These are phyloP conservation scores for Mus caroli DNA, from an alignment of 2,797 vertebrate species.

Conservation along the genomic window DNA sequence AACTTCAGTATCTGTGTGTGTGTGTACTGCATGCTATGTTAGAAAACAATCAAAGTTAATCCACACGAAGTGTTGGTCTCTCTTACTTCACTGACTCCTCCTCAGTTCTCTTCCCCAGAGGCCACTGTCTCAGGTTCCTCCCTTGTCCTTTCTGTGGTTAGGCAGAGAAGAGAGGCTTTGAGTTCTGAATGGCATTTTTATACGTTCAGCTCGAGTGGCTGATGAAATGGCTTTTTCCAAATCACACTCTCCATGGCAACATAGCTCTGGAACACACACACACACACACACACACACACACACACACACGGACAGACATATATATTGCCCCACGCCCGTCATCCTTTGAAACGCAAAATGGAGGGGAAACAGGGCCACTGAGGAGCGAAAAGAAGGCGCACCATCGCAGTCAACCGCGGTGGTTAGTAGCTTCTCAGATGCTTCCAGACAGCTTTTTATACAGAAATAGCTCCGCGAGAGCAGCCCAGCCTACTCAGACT, in stretches of 20 bases:
- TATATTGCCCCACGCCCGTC: background rate
- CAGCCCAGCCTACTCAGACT: constrained; percentile 67
- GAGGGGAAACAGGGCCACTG: constrained; percentile 71
- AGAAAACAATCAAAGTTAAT: constrained; percentile 20
- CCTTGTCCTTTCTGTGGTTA: background rate
- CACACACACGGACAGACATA: background rate
- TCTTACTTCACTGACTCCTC: background rate
- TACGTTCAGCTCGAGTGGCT: constrained; percentile 67
- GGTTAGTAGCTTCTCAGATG: constrained; percentile 72
- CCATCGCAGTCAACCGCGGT: constrained; percentile 9
- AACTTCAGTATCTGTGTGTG: background rate
- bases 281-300: no score
- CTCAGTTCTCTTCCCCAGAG: background rate
- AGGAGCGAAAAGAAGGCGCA: constrained; percentile 27
- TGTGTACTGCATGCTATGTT: background rate
- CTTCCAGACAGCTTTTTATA: constrained; percentile 75
- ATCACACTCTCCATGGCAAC: constrained; percentile 78
- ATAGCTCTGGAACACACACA: constrained; percentile 45
- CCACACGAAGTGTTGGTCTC: background rate
- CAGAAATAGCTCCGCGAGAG: constrained; percentile 73
- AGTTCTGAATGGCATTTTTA: constrained; percentile 67
- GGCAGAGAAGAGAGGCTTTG: constrained; percentile 8
- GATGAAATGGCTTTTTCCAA: constrained; percentile 73
- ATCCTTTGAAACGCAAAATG: constrained; percentile 59
- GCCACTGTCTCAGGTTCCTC: background rate